A percentile compares a stretch with the other conserved stretches of the same genome.
These are phyloP conservation scores for Urocitellus parryii DNA, from an alignment of 2,113 vertebrate genomes.

Conservation along the genomic window DNA sequence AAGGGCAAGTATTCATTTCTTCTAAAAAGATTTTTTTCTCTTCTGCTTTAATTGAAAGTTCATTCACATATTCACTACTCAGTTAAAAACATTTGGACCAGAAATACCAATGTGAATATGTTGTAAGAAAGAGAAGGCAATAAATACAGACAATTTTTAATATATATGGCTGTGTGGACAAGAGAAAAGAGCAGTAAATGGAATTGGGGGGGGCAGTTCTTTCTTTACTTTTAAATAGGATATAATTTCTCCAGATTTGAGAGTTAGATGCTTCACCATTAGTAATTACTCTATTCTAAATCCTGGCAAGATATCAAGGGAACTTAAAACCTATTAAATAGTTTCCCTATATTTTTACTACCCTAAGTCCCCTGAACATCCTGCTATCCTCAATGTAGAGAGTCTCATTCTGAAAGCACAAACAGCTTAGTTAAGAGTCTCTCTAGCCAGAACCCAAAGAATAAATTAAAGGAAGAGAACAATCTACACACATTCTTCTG, in stretches of 20 bases:
- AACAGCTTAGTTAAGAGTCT: background rate
- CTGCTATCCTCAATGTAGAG: background rate
- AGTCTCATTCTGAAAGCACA: background rate
- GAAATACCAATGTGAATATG: background rate
- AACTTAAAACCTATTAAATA: background rate
- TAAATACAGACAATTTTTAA: background rate
- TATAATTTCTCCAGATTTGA: conserved; percentile 10
- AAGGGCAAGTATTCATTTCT: conserved; percentile 32
- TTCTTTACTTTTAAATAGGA: background rate
- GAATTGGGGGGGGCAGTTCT: background rate
- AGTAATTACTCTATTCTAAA: conserved; percentile 13
- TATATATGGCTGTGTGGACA: background rate
- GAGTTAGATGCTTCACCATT: background rate
- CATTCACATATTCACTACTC: conserved; percentile 26
- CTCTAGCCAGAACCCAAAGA: background rate
- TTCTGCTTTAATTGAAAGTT: conserved; percentile 53
- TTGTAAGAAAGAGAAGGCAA: background rate
- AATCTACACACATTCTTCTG: background rate
- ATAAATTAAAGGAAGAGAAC: background rate
- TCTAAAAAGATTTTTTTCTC: background rate
- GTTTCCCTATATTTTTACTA: background rate
- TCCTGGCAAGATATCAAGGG: background rate
- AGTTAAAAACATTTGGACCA: background rate
- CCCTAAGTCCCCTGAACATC: background rate
- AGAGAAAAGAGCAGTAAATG: background rate